Base-by-base conservation (phyloP, 2,113 vertebrate species). In the Prochilodus magdalenae region DNA sequence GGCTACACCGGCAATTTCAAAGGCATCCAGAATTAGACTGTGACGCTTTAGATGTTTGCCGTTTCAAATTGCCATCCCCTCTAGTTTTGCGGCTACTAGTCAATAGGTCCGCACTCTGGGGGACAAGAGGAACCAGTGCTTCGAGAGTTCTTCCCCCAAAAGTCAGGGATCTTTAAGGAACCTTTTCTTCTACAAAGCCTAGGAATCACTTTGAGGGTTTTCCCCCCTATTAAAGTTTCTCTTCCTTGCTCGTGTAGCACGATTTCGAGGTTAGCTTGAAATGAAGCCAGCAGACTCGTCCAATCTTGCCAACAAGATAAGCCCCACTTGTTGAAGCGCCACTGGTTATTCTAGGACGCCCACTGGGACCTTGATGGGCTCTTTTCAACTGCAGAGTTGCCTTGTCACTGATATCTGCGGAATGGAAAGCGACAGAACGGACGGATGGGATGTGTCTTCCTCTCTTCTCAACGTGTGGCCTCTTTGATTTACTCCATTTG, bases 391-490 rank as follows among this genome's bases (percentile, higher is more conserved):
- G 66, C 29, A 29, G 18, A 57, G 7, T 59, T 40, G 22, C 26
- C 55, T 72, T 36, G 26, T 22, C 18, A n/a, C 66, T 11, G 74
- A 70, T 30, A 70, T 75, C 27, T 70, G 51, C 57, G 13, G 65
- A 76, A 63, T 57, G 33, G 57, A 29, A 47, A 47, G 78, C 71
- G 78, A 73, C 73, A 73, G 67, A 29, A 36, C 1, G n/a, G 44
- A 60, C 29, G 15, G 65, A 55, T 40, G 59, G 55, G 71, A 24
- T 44, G 57, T 40, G 11, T 24, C 66, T 55, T 51, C 29, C 29
- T 55, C 36, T 51, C 20, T 14, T 16, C 5, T 29, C 36, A 29
- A 22, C 36, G 44, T 44, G 14, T 27, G 36, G 71, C 5, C 24
- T n/a, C 49, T 29, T 67, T 29, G 63, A 75, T 40, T 59, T 66